phyloP scores from a whole-genome alignment of 2,797 vertebrate species.

The Buphagus erythrorhynchus region DNA sequence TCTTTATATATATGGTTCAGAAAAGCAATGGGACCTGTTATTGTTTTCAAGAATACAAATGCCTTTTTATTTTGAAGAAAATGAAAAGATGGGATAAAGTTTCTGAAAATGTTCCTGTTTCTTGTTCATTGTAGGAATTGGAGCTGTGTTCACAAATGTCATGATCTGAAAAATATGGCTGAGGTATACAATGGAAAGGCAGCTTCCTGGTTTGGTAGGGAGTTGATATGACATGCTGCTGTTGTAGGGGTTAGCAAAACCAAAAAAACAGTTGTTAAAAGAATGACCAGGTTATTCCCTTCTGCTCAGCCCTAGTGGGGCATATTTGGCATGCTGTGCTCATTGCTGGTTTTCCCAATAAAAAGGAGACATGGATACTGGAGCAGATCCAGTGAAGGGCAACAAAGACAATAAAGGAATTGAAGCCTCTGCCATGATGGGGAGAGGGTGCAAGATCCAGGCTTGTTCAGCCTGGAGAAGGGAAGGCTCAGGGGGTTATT shows the following conservation, averaged over 20 bases:
- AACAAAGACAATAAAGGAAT: not conserved
- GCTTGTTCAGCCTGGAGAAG: not conserved
- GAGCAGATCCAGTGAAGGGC: not conserved
- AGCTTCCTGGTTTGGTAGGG: not conserved
- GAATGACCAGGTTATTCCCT: not conserved
- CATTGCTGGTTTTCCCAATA: not conserved
- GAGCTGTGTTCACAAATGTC: not conserved
- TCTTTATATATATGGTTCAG: not conserved
- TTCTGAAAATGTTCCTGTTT: not conserved
- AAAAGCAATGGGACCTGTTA: not conserved
- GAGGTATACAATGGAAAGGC: not conserved
- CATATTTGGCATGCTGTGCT: not conserved
- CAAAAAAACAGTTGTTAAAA: not conserved
- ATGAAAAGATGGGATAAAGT: not conserved
- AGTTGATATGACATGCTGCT: not conserved
- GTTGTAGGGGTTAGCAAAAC: not conserved
- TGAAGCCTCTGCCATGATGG: not conserved
- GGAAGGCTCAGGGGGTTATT: not conserved
- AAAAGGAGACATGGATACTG: not conserved
- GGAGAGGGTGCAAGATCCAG: not conserved
- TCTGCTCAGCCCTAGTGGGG: not conserved
- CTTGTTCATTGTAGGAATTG: not conserved
- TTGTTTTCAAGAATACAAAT: not conserved
- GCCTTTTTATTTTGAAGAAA: slow-evolving; percentile 13
- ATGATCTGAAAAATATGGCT: not conserved